Evolutionary conservation across 1,140 invertebrate genomes (phyloP).

Genomic region (Atta cephalotes): DNA sequence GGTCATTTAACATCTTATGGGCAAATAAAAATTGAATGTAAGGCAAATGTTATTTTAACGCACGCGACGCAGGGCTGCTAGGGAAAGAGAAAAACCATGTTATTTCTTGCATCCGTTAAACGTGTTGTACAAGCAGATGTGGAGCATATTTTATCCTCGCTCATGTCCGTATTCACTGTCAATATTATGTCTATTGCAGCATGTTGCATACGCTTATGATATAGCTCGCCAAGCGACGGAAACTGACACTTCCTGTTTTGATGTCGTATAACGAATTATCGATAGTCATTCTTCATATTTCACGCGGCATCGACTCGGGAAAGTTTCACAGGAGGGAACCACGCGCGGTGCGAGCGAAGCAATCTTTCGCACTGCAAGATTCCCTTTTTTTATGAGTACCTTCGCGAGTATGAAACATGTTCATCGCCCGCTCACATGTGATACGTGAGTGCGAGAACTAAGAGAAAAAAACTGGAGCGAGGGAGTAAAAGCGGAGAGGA

Average conservation of each 20-base stretch:
- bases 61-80: background rate
- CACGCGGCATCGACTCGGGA: background rate
- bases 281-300: conserved; percentile 15
- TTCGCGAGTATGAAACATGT: background rate
- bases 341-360: background rate
- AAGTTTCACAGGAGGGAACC: background rate
- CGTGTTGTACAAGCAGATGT: background rate
- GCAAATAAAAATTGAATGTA: conserved; percentile 52
- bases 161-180: background rate
- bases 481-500: background rate
- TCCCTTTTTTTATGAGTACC: background rate
- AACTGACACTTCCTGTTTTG: conserved; percentile 35
- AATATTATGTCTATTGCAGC: conserved; percentile 36
- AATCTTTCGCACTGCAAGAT: background rate
- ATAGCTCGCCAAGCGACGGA: conserved; percentile 15
- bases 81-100: background rate
- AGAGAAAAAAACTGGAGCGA: background rate
- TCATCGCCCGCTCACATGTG: background rate
- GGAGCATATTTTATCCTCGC: conserved; percentile 12
- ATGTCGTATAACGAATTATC: conserved; percentile 38
- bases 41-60: conserved; percentile 53
- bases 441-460: background rate
- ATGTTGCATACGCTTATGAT: conserved; percentile 5
- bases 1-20: conserved; percentile 44
- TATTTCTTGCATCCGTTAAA: conserved; percentile 39